Evolutionary conservation across 2,797 vertebrate genomes (phyloP).

Genomic region (Myotis myotis): DNA sequence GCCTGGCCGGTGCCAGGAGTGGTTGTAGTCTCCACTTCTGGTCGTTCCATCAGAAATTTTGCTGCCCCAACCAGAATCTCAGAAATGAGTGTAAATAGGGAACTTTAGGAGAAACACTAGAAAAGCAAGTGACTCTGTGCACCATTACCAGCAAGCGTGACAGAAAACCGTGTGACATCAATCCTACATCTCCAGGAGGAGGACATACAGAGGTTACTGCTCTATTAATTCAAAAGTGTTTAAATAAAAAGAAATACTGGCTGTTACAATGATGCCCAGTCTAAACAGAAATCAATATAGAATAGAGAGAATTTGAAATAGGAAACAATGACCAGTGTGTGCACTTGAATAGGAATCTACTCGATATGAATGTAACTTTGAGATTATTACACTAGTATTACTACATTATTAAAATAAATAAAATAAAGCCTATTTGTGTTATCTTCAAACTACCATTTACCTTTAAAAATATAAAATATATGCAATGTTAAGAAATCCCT

Average conservation of each 20-base stretch:
- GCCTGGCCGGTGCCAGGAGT: neutral
- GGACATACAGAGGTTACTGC: neutral
- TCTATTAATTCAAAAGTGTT: neutral
- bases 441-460: neutral
- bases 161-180: too few relatives aligned
- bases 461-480: neutral
- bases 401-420: neutral
- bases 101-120: neutral
- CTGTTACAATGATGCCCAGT: neutral
- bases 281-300: neutral
- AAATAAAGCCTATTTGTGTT: neutral
- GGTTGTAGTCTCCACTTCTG: neutral
- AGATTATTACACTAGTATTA: neutral
- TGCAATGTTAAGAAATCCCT: neutral
- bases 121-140: neutral
- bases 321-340: neutral
- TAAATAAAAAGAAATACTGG: neutral
- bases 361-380: neutral
- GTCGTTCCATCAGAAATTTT: neutral
- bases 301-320: neutral
- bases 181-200: neutral
- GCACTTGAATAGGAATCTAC: neutral
- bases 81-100: neutral
- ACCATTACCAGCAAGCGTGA: neutral
- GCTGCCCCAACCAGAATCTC: neutral